Evolutionary conservation across 2,113 vertebrate species (phyloP), one percentile per base, ranked within the genome.

Genomic region (Bubo bubo): DNA sequence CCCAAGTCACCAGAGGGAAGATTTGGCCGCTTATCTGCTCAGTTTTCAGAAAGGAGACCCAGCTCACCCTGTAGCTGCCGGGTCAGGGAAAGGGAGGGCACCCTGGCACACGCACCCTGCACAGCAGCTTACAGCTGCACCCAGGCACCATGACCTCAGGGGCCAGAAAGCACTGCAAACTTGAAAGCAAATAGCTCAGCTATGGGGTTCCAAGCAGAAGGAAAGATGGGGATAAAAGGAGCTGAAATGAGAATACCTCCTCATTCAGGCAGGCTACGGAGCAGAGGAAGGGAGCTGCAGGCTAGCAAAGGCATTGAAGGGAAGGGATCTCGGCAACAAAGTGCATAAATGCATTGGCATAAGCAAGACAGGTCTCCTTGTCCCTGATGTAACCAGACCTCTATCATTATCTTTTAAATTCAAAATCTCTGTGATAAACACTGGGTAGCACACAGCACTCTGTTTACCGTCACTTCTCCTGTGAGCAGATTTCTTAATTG

Each of bases 401-500:
- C 52, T 56, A 0, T n/a, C 52, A 47, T 89, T 93, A 45, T 49
- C n/a, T 91, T 91, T 66, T 58, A 76, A 47, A 90, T 90, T 88
- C 67, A 71, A 66, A 86, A 93, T 76, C 50, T 64, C n/a, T 70
- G 5, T 39, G 37, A 83, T 59, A 94, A 95, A 94, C 62, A 79
- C 26, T 0, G 8, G 59, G n/a, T 74, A 95, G 55, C 72, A 70
- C 58, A 79, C 50, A 93, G 24, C 39, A 34, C 19, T n/a, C 12
- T 91, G 68, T 91, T 94, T 96, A 79, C 37, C 23, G 1, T 43
- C 0, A 0, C 70, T 84, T 82, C 79, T 91, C 62, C 74, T 82
- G 56, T 66, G 81, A 93, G 71, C 77, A 90, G 93, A 85, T 93
- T 95, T 95, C 93, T 94, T 94, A 94, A 96, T 94, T 94, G 94